Percentiles rank a stretch among this genome's conserved stretches.
phyloP scores from a whole-genome alignment of 37 sponge, comb jelly and placozoan genomes.

The Theonella swinhoei region DNA sequence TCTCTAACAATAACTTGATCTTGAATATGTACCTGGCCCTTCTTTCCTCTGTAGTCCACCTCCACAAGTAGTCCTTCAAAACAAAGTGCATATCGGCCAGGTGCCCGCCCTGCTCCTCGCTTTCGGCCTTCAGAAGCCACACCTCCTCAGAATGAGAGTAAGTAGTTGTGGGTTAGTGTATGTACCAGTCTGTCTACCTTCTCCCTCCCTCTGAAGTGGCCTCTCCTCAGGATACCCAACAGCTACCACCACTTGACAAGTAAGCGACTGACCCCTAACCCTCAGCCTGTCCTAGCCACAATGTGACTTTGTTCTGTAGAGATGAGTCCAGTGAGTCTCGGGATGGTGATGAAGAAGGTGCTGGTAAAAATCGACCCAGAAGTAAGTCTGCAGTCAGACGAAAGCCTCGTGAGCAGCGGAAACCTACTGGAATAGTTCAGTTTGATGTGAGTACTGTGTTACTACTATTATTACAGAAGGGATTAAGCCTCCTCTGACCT shows the following conservation, averaged over 20 bases:
- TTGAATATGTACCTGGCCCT: not conserved
- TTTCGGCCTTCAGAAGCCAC: not conserved
- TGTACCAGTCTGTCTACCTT: not conserved
- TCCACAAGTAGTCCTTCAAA: not conserved
- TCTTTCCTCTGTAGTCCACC: not conserved
- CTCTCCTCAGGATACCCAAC: not conserved
- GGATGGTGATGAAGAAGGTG: not conserved
- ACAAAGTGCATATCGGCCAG: conserved; percentile 36
- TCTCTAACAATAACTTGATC: too few relatives aligned
- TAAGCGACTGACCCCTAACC: not conserved
- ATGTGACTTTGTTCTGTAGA: not conserved
- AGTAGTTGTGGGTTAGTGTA: not conserved
- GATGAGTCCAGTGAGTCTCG: not conserved
- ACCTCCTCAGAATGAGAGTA: not conserved
- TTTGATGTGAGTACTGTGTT: conserved; percentile 19
- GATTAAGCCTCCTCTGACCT: not conserved
- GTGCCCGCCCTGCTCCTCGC: conserved; percentile 34
- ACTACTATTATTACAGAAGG: not conserved
- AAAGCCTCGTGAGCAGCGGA: conserved; percentile 54
- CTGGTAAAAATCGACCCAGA: conserved; percentile 1
- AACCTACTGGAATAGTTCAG: conserved; percentile 63
- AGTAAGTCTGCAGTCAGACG: conserved; percentile 58
- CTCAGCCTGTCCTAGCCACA: too few relatives aligned
- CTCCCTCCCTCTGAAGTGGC: not conserved
- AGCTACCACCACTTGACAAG: not conserved